A percentile compares a stretch with the other conserved stretches of the same genome.
phyloP scores from a whole-genome alignment of 2,888 invertebrate species.

The Archips xylosteana region DNA sequence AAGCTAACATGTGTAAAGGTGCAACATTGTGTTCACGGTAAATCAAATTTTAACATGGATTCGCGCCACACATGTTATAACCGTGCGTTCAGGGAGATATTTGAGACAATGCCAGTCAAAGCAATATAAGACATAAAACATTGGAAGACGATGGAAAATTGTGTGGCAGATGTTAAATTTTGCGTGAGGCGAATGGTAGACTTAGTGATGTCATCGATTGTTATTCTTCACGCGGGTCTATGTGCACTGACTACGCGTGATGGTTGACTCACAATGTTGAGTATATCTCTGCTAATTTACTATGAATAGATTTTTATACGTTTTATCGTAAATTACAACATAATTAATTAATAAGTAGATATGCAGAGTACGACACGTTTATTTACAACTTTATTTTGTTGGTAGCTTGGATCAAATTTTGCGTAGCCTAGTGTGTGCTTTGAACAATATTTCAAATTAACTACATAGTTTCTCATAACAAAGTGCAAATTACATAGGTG shows the following conservation, averaged over 20 bases:
- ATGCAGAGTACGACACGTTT: not conserved
- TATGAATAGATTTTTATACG: not conserved
- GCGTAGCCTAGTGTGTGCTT: not conserved
- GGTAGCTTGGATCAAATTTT: not conserved
- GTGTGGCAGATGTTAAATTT: slow-evolving; percentile 53
- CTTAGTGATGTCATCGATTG: slow-evolving; percentile 79
- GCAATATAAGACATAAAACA: slow-evolving; percentile 60
- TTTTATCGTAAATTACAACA: not conserved
- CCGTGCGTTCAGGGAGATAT: slow-evolving; percentile 60
- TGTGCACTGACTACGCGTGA: slow-evolving; percentile 66
- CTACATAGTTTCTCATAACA: not conserved
- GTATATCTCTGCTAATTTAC: slow-evolving; percentile 44
- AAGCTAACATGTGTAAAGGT: slow-evolving; percentile 42
- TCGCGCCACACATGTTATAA: slow-evolving; percentile 58
- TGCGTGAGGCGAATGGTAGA: slow-evolving; percentile 58
- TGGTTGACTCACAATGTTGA: slow-evolving; percentile 67
- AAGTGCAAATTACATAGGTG: slow-evolving; percentile 45
- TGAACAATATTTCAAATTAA: not conserved
- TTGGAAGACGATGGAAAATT: slow-evolving; percentile 53
- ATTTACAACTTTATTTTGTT: not conserved
- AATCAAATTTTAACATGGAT: slow-evolving; percentile 55
- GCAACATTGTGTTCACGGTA: slow-evolving; percentile 48
- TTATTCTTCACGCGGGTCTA: slow-evolving; percentile 70
- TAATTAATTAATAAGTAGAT: not conserved
- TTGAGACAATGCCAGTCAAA: slow-evolving; percentile 48